Percentiles rank a stretch among this genome's conserved stretches.
These are phyloP conservation scores for Chironomus tentans DNA, from an alignment of 2,888 invertebrate species.

Conservation along the genomic window DNA sequence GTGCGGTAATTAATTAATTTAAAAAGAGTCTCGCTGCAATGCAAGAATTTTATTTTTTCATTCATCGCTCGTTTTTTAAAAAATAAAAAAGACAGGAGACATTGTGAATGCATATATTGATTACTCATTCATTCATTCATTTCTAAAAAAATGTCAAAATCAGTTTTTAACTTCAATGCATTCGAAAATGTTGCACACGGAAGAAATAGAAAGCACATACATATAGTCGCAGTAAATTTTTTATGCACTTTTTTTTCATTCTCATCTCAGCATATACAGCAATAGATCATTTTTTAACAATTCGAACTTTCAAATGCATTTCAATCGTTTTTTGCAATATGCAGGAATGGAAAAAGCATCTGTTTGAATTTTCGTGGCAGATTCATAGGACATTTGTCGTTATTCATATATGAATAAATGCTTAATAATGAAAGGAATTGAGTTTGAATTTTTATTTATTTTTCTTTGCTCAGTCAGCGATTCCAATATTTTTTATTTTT, in stretches of 20 bases:
- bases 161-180: not conserved
- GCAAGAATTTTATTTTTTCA: too few relatives aligned
- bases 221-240: not conserved
- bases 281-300: slow-evolving; percentile 10
- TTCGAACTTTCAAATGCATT: slow-evolving; percentile 3
- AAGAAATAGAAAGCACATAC: not conserved
- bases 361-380: not conserved
- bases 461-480: too few relatives aligned
- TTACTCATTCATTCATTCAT: not conserved
- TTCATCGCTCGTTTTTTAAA: too few relatives aligned
- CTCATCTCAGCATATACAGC: not conserved
- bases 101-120: not conserved
- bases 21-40: not conserved
- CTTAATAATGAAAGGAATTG: not conserved
- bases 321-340: slow-evolving; percentile 5
- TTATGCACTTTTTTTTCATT: not conserved
- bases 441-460: too few relatives aligned
- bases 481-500: too few relatives aligned
- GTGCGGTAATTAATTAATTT: slow-evolving; percentile 6
- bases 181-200: not conserved
- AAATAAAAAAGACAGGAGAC: too few relatives aligned
- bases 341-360: not conserved
- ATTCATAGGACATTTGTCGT: not conserved
- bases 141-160: slow-evolving; percentile 3
- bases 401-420: not conserved